A percentile compares a stretch with the other conserved stretches of the same genome.
phyloP scores from a whole-genome alignment of 2,888 invertebrate species.

The Nebria salina region DNA sequence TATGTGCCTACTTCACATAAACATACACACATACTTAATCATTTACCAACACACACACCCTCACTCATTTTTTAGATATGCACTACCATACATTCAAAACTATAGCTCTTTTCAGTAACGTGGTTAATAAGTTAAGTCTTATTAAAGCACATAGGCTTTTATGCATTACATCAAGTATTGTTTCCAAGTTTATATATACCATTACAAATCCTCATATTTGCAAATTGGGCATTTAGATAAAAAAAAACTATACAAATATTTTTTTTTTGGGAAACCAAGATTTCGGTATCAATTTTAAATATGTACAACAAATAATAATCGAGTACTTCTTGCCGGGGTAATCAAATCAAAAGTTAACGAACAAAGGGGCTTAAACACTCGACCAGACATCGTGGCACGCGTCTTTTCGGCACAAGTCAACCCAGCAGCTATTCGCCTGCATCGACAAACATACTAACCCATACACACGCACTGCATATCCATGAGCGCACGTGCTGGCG shows the following conservation, averaged over 20 bases:
- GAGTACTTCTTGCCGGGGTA: too few relatives aligned
- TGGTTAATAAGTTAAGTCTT: conserved; percentile 32
- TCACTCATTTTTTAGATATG: neutral
- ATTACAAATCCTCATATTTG: neutral
- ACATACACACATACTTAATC: neutral
- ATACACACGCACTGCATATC: neutral
- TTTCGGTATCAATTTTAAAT: too few relatives aligned
- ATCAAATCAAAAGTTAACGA: neutral
- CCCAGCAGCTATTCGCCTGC: neutral
- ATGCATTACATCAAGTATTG: neutral
- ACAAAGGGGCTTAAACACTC: neutral
- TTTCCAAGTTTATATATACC: neutral
- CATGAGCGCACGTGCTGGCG: neutral
- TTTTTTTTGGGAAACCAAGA: too few relatives aligned
- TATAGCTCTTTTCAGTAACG: conserved; percentile 34
- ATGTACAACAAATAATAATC: too few relatives aligned
- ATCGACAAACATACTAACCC: neutral
- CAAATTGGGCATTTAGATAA: too few relatives aligned
- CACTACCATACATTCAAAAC: conserved; percentile 14
- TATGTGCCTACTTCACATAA: neutral
- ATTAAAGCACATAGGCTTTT: neutral
- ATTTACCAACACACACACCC: neutral
- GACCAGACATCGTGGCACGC: neutral
- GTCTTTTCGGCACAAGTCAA: neutral
- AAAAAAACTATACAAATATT: too few relatives aligned